Evolutionary conservation across 2,888 invertebrate species (phyloP), one percentile per base, ranked within the genome.

Genomic region (Clepsis dumicolana): DNA sequence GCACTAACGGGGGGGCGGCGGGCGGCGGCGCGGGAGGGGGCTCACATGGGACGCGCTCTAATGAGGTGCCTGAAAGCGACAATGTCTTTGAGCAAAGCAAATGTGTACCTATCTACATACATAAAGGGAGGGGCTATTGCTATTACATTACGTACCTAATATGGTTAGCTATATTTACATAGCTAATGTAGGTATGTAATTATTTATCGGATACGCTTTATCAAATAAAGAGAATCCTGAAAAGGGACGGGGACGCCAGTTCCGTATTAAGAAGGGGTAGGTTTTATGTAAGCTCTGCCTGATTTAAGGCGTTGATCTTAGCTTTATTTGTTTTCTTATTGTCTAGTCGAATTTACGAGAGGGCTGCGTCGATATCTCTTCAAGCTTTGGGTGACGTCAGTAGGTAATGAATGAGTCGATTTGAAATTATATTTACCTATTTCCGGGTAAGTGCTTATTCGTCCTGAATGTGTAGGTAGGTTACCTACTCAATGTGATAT

Each of bases 1-100:
- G 79, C 77, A 73, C 75, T 72, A 71, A 72, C 48, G 70, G 64
- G 64, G 41, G 64, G 70, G 68, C 71, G 70, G 74, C 5, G 78
- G 71, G 72, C 71, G 70, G 74, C 74, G 74, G 74, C 75, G 80
- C 80, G 80, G 73, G 77, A 77, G 84, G 86, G 88, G 91, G 90
- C 92, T 91, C 91, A 91, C 92, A 91, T 91, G 92, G 91, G 92
- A 92, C 92, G 90, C 90, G 88, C 93, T 92, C 92, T 93, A 93
- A 93, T 93, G 93, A 93, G 92, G 93, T 93, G 93, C 92, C 93
- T 93, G 92, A 93, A 93, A 93, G 93, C 92, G 93, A 93, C 93
- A 93, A 93, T 93, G 93, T 93, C 93, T 92, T 91, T 92, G 91
- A 91, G 90, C 88, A 89, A 90, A 91, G 90, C 92, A 91, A 92